Percentiles rank a stretch among this genome's conserved stretches.
Evolutionary conservation across 2,888 invertebrate genomes (phyloP).

Genomic region (Brachypterus glaber): DNA sequence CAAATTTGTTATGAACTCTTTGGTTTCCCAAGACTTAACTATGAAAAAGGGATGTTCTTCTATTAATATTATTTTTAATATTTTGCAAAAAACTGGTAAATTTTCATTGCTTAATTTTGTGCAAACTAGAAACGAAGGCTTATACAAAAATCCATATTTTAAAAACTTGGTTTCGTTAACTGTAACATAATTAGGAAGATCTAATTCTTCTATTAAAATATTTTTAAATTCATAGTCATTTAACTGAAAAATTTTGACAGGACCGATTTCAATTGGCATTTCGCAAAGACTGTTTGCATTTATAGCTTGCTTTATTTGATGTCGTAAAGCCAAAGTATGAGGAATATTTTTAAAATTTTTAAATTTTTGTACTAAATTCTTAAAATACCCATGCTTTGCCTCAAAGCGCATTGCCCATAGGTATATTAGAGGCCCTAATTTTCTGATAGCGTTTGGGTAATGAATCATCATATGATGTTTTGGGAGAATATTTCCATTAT

Average conservation of each 20-base stretch:
- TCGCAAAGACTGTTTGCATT: background rate
- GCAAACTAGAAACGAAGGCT: background rate
- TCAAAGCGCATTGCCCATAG: conserved; percentile 14
- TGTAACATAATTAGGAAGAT: background rate
- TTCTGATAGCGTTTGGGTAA: conserved; percentile 10
- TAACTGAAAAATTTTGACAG: background rate
- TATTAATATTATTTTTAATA: background rate
- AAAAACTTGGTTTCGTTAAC: background rate
- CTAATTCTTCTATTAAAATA: background rate
- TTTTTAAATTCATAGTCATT: background rate
- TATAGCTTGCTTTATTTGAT: conserved; percentile 1
- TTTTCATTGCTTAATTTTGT: background rate
- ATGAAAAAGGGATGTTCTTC: background rate
- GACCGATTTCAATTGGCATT: background rate
- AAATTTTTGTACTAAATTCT: conserved; percentile 7
- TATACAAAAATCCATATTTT: background rate
- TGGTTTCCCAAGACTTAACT: background rate
- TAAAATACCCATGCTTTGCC: conserved; percentile 11
- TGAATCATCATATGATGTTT: conserved; percentile 15
- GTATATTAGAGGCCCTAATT: conserved; percentile 11
- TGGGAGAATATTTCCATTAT: conserved; percentile 7
- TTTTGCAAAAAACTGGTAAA: background rate
- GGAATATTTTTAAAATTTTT: conserved; percentile 11
- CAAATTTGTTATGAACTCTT: no score
- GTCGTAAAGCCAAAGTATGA: conserved; percentile 5